A percentile compares a stretch with the other conserved stretches of the same genome.
Conservation (phyloP, 2,888 invertebrate species). For the Papilio demoleus region DNA sequence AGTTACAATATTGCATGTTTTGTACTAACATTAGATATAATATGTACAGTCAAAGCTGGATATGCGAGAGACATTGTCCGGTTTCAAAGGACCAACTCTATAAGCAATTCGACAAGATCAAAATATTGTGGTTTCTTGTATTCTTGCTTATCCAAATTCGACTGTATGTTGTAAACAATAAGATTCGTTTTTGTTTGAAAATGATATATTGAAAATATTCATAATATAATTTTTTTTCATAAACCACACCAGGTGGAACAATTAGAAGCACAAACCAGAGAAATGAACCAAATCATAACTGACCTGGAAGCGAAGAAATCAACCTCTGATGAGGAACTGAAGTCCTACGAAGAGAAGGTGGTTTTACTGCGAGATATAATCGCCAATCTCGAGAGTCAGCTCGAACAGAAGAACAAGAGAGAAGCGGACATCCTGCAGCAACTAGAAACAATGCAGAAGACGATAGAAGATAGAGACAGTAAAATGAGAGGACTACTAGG, state of each 20-base stretch:
- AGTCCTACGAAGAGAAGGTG: constrained; percentile 90
- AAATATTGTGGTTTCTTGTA: too few species aligned
- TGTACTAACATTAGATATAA: constrained; percentile 10
- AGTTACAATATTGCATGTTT: neutral
- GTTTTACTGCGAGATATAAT: constrained; percentile 90
- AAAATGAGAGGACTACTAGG: constrained; percentile 82
- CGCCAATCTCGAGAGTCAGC: constrained; percentile 88
- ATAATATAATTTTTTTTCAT: constrained; percentile 31
- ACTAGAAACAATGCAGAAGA: constrained; percentile 80
- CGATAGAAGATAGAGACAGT: constrained; percentile 82
- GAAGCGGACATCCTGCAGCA: constrained; percentile 86
- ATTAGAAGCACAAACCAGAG: constrained; percentile 89
- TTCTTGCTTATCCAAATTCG: too few species aligned
- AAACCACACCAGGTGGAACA: constrained; percentile 86
- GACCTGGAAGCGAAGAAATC: constrained; percentile 85
- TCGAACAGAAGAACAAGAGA: constrained; percentile 86
- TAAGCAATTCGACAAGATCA: too few species aligned
- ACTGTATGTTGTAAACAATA: neutral
- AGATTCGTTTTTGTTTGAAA: neutral
- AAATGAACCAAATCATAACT: constrained; percentile 85
- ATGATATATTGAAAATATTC: neutral
- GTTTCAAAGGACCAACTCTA: too few species aligned
- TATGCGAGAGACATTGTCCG: too few species aligned
- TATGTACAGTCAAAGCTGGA: too few species aligned
- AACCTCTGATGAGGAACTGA: constrained; percentile 87